Evolutionary conservation across 2,888 invertebrate species (phyloP).

Genomic region (Nebria salina): DNA sequence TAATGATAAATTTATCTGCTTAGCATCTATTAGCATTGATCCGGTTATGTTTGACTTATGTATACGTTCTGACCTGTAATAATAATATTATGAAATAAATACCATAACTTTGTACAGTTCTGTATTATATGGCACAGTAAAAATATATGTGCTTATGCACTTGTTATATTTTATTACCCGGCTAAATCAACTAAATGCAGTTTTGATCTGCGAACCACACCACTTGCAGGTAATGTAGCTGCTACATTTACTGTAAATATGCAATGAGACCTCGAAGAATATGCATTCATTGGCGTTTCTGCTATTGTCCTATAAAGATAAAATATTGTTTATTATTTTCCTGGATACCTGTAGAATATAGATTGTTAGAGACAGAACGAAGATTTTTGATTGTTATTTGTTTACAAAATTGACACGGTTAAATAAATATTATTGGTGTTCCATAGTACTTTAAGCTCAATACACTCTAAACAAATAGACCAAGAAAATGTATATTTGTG

Average conservation of each 20-base stretch:
- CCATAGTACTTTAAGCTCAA: no score
- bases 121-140: background rate
- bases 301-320: constrained; percentile 61
- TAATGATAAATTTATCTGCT: constrained; percentile 67
- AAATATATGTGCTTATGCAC: background rate
- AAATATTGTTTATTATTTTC: constrained; percentile 13
- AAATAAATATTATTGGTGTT: no score
- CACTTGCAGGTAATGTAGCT: constrained; percentile 56
- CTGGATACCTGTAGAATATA: no score
- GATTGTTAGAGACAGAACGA: no score
- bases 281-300: constrained; percentile 67
- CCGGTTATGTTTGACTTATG: constrained; percentile 64
- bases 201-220: constrained; percentile 62
- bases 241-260: constrained; percentile 66
- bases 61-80: constrained; percentile 64
- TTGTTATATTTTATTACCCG: constrained; percentile 56
- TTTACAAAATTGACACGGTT: no score
- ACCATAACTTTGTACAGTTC: background rate
- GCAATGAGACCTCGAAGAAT: constrained; percentile 67
- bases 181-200: constrained; percentile 67
- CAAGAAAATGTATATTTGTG: no score
- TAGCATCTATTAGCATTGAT: constrained; percentile 63
- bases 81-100: no score
- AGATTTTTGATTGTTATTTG: no score
- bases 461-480: no score